Conservation (phyloP, 2,888 invertebrate species). For the Syrphus vitripennis region DNA sequence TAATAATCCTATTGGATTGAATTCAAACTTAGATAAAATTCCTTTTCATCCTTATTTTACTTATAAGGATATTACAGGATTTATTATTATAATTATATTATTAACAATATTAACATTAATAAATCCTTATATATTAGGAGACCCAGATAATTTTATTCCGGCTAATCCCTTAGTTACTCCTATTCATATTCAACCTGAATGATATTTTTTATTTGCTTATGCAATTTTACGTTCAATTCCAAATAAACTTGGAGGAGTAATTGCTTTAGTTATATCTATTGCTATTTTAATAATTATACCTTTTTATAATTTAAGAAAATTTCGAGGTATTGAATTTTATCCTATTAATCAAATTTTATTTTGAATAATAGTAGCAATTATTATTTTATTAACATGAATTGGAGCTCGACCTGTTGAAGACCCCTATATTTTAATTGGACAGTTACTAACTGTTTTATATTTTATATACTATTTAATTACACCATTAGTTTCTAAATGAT, state of each 20-base stretch:
- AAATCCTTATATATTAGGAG: constrained; percentile 85
- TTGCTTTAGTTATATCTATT: constrained; percentile 83
- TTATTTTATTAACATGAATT: constrained; percentile 87
- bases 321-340: constrained; percentile 84
- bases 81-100: constrained; percentile 83
- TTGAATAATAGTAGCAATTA: constrained; percentile 83
- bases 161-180: constrained; percentile 83
- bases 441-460: constrained; percentile 84
- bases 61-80: constrained; percentile 85
- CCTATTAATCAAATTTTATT: constrained; percentile 84
- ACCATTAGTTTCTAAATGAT: constrained; percentile 82
- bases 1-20: constrained; percentile 85
- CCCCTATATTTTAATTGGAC: constrained; percentile 85
- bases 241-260: constrained; percentile 89
- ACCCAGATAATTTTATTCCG: constrained; percentile 88
- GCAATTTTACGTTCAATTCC: constrained; percentile 91
- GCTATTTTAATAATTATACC: constrained; percentile 85
- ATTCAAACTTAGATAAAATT: constrained; percentile 86
- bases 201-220: constrained; percentile 92
- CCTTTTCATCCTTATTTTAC: constrained; percentile 86
- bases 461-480: constrained; percentile 84
- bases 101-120: constrained; percentile 83
- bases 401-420: constrained; percentile 87
- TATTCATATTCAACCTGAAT: constrained; percentile 91
- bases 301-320: constrained; percentile 83